A percentile compares a stretch with the other conserved stretches of the same genome.
phyloP scores from a whole-genome alignment of 2,888 invertebrate species.

The Chrysotoxum bicinctum region DNA sequence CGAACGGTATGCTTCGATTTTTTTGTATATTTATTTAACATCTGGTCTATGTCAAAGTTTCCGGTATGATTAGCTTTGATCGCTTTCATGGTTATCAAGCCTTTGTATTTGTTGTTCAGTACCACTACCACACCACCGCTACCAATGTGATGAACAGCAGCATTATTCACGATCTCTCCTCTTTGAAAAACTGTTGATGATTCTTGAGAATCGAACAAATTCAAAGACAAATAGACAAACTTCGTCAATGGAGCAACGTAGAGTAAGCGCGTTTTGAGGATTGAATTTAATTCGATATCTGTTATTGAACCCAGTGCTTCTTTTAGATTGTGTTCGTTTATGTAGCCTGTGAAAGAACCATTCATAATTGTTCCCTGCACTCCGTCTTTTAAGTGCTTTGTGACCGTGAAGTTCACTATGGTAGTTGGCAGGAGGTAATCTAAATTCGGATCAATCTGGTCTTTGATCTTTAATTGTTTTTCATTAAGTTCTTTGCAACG shows the following conservation, averaged over 20 bases:
- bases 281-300: conserved; percentile 81
- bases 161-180: conserved; percentile 85
- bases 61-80: conserved; percentile 78
- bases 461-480: conserved; percentile 77
- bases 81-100: conserved; percentile 78
- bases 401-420: conserved; percentile 79
- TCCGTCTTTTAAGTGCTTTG: conserved; percentile 81
- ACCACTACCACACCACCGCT: conserved; percentile 81
- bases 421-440: conserved; percentile 82
- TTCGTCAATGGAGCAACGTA: conserved; percentile 88
- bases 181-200: conserved; percentile 64
- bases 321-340: conserved; percentile 80
- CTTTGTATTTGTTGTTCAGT: conserved; percentile 77
- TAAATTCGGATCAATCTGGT: conserved; percentile 78
- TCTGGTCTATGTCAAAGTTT: conserved; percentile 80
- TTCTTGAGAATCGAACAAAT: conserved; percentile 74
- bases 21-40: conserved; percentile 79
- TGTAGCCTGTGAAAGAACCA: conserved; percentile 80
- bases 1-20: conserved; percentile 83
- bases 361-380: conserved; percentile 82
- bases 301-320: conserved; percentile 79
- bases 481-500: conserved; percentile 76
- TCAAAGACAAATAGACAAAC: conserved; percentile 85
- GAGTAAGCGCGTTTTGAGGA: conserved; percentile 85
- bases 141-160: conserved; percentile 82